A percentile compares a stretch with the other conserved stretches of the same genome.
Evolutionary conservation across 2,797 vertebrate genomes (phyloP).

Genomic region (Sylvilagus floridanus): DNA sequence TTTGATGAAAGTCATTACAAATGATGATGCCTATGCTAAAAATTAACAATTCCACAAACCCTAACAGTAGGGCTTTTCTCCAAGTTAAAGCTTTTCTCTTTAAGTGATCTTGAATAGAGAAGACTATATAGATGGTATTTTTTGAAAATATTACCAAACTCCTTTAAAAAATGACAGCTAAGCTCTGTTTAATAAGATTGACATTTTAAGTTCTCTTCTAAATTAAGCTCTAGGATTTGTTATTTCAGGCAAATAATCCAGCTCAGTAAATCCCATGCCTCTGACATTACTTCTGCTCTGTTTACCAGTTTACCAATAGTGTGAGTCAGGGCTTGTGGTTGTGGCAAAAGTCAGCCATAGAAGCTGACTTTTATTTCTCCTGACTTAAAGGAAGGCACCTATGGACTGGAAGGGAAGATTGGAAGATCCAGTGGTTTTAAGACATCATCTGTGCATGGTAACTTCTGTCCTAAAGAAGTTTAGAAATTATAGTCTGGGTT

Average conservation of each 20-base stretch:
- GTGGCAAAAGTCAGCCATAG: not conserved
- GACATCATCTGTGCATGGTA: not conserved
- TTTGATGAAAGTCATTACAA: slow-evolving; percentile 44
- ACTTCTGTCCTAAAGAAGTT: not conserved
- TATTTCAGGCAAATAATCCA: slow-evolving; percentile 58
- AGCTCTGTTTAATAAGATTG: slow-evolving; percentile 35
- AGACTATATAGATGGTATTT: not conserved
- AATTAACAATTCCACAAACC: not conserved
- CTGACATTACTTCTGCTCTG: slow-evolving; percentile 71
- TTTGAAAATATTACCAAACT: slow-evolving; percentile 32
- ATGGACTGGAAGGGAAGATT: slow-evolving; percentile 25
- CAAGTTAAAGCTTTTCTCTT: slow-evolving; percentile 16
- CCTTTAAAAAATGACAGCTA: not conserved
- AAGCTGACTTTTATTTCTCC: slow-evolving; percentile 18
- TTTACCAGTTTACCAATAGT: slow-evolving; percentile 80
- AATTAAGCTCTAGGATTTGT: slow-evolving; percentile 58
- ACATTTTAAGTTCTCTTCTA: slow-evolving; percentile 64
- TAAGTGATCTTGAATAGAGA: slow-evolving; percentile 29
- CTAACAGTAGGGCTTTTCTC: not conserved
- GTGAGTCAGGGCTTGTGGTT: slow-evolving; percentile 72
- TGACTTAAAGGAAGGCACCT: slow-evolving; percentile 18
- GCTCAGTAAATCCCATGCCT: slow-evolving; percentile 15
- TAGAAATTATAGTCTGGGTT: slow-evolving; percentile 1
- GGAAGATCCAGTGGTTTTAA: not conserved
- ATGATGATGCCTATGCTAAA: slow-evolving; percentile 3